Percentiles rank a stretch among this genome's conserved stretches.
Evolutionary conservation across 1,140 invertebrate species (phyloP).

Genomic region (Trialeurodes vaporariorum): DNA sequence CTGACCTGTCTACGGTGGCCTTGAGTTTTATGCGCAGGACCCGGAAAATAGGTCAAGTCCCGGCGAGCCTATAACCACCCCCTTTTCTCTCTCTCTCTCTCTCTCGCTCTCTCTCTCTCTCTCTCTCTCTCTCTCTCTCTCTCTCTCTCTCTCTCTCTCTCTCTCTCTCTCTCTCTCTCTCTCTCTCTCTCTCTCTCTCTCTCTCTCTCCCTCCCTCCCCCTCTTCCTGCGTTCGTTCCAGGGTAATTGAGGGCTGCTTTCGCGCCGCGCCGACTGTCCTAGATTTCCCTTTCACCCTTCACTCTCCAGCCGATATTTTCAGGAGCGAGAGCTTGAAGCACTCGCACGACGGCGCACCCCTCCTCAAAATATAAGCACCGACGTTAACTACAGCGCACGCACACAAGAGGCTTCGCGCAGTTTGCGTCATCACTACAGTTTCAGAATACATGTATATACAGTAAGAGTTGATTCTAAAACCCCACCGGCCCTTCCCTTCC

Average conservation of each 20-base stretch:
- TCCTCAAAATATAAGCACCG: background rate
- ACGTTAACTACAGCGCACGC: background rate
- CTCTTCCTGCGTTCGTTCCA: background rate
- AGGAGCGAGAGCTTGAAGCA: too few species aligned
- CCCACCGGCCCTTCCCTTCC: too few species aligned
- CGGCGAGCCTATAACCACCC: background rate
- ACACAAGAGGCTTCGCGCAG: background rate
- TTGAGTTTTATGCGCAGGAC: background rate
- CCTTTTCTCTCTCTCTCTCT: too few species aligned
- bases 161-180: too few species aligned
- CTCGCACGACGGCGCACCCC: background rate
- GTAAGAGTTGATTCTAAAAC: too few species aligned
- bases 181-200: too few species aligned
- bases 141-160: too few species aligned
- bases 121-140: too few species aligned
- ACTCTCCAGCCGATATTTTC: background rate
- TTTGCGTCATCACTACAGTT: background rate
- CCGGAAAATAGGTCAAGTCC: background rate
- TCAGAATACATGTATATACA: too few species aligned
- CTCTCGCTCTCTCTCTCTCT: too few species aligned
- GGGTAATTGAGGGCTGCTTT: background rate
- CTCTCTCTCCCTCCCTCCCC: background rate
- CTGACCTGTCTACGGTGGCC: background rate
- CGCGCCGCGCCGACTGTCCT: background rate
- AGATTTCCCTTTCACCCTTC: background rate